Conservation (phyloP, 2,797 vertebrate genomes). For the Epinephelus malabaricus region DNA sequence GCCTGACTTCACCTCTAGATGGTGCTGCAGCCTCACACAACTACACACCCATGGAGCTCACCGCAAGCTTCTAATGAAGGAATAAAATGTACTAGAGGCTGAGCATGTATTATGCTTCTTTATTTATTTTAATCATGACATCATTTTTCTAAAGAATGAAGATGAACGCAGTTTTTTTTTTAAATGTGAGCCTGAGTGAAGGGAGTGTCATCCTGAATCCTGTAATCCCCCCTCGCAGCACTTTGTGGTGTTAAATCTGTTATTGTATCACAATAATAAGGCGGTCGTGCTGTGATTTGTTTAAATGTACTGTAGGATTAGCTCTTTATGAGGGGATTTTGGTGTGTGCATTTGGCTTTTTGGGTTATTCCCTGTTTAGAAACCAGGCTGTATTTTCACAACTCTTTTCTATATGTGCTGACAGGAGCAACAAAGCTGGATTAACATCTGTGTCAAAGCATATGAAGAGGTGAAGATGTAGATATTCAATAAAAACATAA, state of each 20-base stretch:
- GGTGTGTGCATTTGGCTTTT: conserved; percentile 25
- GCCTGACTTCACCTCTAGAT: conserved; percentile 44
- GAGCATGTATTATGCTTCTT: too few species aligned
- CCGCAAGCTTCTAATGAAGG: neutral
- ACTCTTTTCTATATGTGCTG: neutral
- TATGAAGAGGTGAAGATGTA: neutral
- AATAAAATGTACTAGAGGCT: neutral
- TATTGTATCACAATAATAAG: neutral
- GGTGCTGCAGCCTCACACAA: conserved; percentile 35
- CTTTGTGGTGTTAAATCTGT: neutral
- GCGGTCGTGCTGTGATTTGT: conserved; percentile 14
- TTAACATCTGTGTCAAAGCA: conserved; percentile 4
- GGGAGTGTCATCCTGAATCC: neutral
- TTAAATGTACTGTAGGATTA: conserved; percentile 1
- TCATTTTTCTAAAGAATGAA: neutral
- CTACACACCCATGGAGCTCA: neutral
- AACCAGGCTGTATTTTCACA: conserved; percentile 1
- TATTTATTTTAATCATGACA: neutral
- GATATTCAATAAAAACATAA: neutral
- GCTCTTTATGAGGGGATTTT: conserved; percentile 22
- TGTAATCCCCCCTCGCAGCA: neutral
- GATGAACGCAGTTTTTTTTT: neutral
- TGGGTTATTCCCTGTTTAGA: conserved; percentile 15
- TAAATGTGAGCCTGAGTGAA: neutral
- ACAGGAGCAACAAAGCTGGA: conserved; percentile 25